These are phyloP conservation scores for Phrixothrix hirtus DNA, from an alignment of 2,888 invertebrate genomes.

Conservation along the genomic window DNA sequence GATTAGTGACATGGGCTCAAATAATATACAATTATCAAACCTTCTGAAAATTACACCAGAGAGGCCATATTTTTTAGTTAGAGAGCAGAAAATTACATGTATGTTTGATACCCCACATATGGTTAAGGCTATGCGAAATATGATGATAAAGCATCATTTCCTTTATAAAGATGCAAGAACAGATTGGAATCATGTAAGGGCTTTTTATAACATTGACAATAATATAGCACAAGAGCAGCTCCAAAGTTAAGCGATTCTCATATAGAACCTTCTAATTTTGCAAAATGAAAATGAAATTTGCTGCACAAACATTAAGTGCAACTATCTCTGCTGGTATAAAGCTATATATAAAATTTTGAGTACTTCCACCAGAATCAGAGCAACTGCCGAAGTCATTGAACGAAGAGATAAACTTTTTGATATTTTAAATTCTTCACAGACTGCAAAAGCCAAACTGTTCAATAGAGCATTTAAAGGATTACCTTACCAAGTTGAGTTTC, in stretches of 20 bases:
- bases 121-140: constrained; percentile 25
- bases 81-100: constrained; percentile 17
- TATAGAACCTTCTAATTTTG: constrained; percentile 25
- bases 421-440: constrained; percentile 4
- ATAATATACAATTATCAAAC: constrained; percentile 13
- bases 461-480: not conserved
- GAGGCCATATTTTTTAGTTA: constrained; percentile 19
- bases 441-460: not conserved
- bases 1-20: too few relatives aligned
- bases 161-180: constrained; percentile 4
- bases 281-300: constrained; percentile 31
- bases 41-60: constrained; percentile 4
- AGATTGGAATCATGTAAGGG: constrained; percentile 8
- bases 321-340: constrained; percentile 21
- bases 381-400: constrained; percentile 1
- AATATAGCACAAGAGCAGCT: constrained; percentile 10
- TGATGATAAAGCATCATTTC: constrained; percentile 19
- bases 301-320: constrained; percentile 28
- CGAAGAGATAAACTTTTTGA: constrained; percentile 6
- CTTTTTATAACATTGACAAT: constrained; percentile 15
- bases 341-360: not conserved
- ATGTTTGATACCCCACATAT: constrained; percentile 27
- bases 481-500: not conserved
- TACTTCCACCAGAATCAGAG: not conserved
- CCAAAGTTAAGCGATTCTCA: constrained; percentile 26